Evolutionary conservation across 92 coral and sea anemone genomes (phyloP), one percentile per base, ranked within the genome.

Genomic region (Heliopora coerulea): DNA sequence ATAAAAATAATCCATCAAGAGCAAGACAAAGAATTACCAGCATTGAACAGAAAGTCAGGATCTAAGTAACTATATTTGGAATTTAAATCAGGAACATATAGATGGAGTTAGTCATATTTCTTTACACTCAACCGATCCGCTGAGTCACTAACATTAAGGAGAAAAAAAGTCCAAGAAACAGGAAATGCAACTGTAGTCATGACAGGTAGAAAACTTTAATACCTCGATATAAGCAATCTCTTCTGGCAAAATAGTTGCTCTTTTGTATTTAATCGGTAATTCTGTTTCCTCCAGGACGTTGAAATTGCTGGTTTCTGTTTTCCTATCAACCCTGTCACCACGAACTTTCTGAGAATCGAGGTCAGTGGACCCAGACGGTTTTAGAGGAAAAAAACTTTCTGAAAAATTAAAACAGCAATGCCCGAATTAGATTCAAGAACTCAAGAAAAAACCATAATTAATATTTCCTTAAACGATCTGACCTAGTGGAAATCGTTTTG

Each of bases 191-290:
- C n/a, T n/a, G n/a, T n/a, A n/a, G n/a, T n/a, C n/a, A n/a, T n/a
- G n/a, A n/a, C 42, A 12, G 62, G 52, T 57, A 14, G 20, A 39
- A 28, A 12, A 14, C 8, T 8, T 8, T 34, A 73, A 23, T 67
- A 90, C 98, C 95, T 93, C 96, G 59, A 93, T 86, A 68, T 85
- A 90, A 18, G 81, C 91, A 34, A 93, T 93, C 68, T 93, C 98
- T 39, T 87, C 98, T 65, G 68, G 78, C n/a, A 86, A 58, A 20
- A 93, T 78, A 4, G 66, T 61, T 54, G 75, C 78, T 59, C 98
- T 86, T 80, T 84, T 76, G 83, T 76, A 93, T 75, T 87, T 88
- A 32, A 56, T 42, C 6, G 98, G 98, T 72, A 93, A 84, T 54
- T 75, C 81, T 40, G 68, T 30, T n/a, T 70, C 77, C 24, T 70